Evolutionary conservation across 2,797 vertebrate species (phyloP), one percentile per base, ranked within the genome.

Genomic region (Acanthopagrus latus): DNA sequence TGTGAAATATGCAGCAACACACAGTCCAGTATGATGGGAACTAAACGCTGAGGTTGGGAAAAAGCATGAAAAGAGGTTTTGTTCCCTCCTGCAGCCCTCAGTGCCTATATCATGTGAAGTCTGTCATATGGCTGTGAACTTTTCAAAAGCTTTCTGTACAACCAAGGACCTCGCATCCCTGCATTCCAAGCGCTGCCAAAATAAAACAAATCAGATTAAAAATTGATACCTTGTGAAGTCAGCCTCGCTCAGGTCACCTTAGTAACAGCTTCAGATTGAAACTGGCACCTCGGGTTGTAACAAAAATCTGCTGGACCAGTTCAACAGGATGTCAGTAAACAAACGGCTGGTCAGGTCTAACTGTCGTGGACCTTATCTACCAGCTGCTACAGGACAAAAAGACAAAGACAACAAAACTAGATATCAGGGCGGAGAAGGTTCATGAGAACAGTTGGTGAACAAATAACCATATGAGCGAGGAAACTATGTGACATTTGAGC

Each of bases 51-150:
- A 20, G 13, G 13, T 18, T 59, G 65, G 52, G 13, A 41, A 14
- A 57, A 46, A 25, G 20, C 27, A 76, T 79, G 62, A 84, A 74
- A 77, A 69, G 71, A 56, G 27, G 23, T 20, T 55, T 54, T 78
- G 72, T 86, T 70, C 56, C 56, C 47, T 9, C 50, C 50, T 58
- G 51, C 65, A 59, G 76, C 68, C 29, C 17, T 50, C 52, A 0
- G 3, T 46, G 56, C 3, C 58, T 55, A 55, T 55, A 80, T 89
- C 76, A 76, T 83, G 84, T 87, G 85, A 89, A 84, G 67, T 87
- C 78, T 86, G 78, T 79, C 90, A 85, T 73, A 55, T 70, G 82
- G 73, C 68, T 87, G 89, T 71, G 78, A 89, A 84, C 57, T 66
- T 78, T 73, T 23, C 68, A 82, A 14, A 50, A 50, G 43, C 46